Evolutionary conservation across 2,888 invertebrate species (phyloP).

Genomic region (Therioaphis trifolii): DNA sequence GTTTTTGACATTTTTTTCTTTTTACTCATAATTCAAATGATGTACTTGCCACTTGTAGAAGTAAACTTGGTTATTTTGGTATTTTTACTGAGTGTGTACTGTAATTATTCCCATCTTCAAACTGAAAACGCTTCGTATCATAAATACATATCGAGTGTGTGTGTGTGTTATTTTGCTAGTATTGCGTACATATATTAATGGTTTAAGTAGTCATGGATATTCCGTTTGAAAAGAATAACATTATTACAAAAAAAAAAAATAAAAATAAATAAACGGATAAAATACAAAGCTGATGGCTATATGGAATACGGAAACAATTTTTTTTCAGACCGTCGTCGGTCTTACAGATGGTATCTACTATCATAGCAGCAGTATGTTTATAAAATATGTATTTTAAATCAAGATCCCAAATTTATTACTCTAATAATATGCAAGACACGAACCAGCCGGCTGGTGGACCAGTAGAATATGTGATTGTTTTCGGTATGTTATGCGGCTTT

Average conservation of each 20-base stretch:
- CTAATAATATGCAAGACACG: slow-evolving; percentile 50
- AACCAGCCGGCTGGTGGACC: neutral
- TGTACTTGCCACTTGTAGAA: neutral
- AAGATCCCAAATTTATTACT: slow-evolving; percentile 32
- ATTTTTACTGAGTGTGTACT: neutral
- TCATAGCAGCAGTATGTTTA: neutral
- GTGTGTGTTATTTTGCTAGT: too few relatives aligned
- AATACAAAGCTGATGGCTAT: neutral
- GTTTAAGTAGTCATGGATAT: neutral
- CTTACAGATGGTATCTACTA: slow-evolving; percentile 11
- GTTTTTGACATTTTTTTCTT: slow-evolving; percentile 40
- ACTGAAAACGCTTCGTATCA: neutral
- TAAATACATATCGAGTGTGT: neutral
- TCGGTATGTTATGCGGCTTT: neutral
- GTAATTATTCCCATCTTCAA: neutral
- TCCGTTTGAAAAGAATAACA: neutral
- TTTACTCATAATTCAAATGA: neutral
- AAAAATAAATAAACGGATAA: neutral
- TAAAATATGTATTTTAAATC: slow-evolving; percentile 20
- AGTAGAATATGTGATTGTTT: slow-evolving; percentile 39
- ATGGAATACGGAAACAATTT: slow-evolving; percentile 22
- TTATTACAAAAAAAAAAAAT: neutral
- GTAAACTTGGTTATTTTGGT: neutral
- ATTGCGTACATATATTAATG: neutral
- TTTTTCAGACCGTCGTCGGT: neutral